Evolutionary conservation across 1,140 invertebrate species (phyloP), one percentile per base, ranked within the genome.

Genomic region (Dendrolimus kikuchii): DNA sequence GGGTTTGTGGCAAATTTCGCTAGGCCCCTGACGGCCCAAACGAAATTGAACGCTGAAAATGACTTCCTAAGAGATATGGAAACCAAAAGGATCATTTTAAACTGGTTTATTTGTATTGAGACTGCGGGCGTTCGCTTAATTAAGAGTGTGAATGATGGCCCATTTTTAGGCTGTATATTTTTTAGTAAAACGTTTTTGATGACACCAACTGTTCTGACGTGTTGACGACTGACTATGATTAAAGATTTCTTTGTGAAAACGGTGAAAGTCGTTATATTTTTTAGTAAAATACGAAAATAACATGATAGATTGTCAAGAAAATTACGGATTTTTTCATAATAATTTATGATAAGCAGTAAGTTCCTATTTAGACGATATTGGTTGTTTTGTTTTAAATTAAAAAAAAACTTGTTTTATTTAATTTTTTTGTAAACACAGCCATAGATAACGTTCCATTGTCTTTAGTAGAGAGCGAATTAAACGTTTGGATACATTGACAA

Each of bases 81-180:
- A 9, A 10, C 44, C 38, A 23, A 46, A n/a, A 9, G 48, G 68
- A 46, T 69, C 73, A 59, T 47, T 41, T 57, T 61, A 66, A 46
- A 49, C 38, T 77, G 77, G 75, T 68, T 81, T 70, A 68, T 73
- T 76, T 79, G 75, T 65, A 60, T 55, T 62, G 58, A 59, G 62
- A 69, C 68, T 66, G 51, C 66, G 64, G 74, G 64, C 56, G 66
- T 57, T 64, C 70, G 66, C 57, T 77, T 81, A 84, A 81, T 83
- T 81, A 81, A 80, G 76, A 81, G 78, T 77, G 71, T 70, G 74
- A 77, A 79, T 73, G 77, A 84, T 77, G 75, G 72, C 71, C 62
- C 57, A 67, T 66, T 73, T 73, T 68, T 66, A 56, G 53, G 58
- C 55, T 9, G 38, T 49, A 50, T 56, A 23, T 23, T 61, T 67